Base-by-base conservation (phyloP, 2,113 vertebrate species). In the Gymnogyps californianus region DNA sequence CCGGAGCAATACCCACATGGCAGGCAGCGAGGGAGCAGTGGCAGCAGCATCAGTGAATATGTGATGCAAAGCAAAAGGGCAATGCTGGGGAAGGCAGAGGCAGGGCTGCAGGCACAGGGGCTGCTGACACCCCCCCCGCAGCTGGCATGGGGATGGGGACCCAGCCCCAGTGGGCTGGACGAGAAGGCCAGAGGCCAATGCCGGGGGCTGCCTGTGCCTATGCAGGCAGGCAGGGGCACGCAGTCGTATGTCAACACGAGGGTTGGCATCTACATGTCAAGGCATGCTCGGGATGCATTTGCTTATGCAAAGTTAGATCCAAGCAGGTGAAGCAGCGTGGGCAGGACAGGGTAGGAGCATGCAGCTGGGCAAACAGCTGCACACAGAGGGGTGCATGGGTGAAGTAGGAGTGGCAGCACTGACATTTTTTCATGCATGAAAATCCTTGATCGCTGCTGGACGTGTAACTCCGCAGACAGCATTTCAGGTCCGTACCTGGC, bases 41-140 rank as follows among this genome's bases (percentile, higher is more conserved):
- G 34, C n/a, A 57, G 49, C 4, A 14, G 25, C 38, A 19, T 4
- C 1, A 6, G 28, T 10, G 42, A 36, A 1, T 13, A 0, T 0
- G 1, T 1, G 44, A 24, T 4, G 57, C 49, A 44, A 47, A 87
- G 49, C 20, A 19, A 16, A n/a, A 29, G 71, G 28, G 52, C 79
- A 54, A 78, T 2, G 0, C 44, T 1, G 28, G n/a, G 57, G 47
- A 66, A 16, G 74, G 85, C 34, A 78, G 65, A 83, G 57, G n/a
- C 69, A 76, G 64, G 22, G 67, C 49, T 62, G 69, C 29, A 29
- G 52, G 51, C 40, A 49, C n/a, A 20, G 58, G 70, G 61, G 13
- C n/a, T 6, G 61, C 79, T 32, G 52, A 57, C 42, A 57, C 0
- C 18, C 31, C 31, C 51, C 22, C 59, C 1, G 7, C n/a, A 21